Evolutionary conservation across 2,797 vertebrate genomes (phyloP), one percentile per base, ranked within the genome.

Genomic region (Thripadectes ignobilis): DNA sequence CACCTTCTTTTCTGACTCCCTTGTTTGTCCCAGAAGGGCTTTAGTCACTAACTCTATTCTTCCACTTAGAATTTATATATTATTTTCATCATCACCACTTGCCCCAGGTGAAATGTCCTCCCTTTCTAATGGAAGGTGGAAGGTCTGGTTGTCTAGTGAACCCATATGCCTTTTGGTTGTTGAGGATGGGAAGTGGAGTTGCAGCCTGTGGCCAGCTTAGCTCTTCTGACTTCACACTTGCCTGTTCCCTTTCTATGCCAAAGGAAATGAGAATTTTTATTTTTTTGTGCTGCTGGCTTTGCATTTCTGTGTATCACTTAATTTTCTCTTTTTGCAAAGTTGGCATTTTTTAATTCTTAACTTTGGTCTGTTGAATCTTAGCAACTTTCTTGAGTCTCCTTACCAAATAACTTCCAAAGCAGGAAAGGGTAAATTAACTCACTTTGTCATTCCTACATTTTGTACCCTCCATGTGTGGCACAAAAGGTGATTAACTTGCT

Each of bases 161-260:
- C 43, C 36, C 36, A 36, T 54, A 14, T 1, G 3, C 49, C 52
- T 85, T 86, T 82, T 46, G 57, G 38, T 65, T 63, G 49, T 54
- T 89, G 26, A 27, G 63, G 68, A 30, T 89, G 66, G 63, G 49
- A 95, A 93, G 72, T 46, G 57, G 67, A 87, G 30, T 69, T 87
- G 58, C 24, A 68, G 39, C 21, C 29, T 3, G 0, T 51, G 79
- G 65, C 49, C 12, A 3, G 3, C 65, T 85, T 63, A 62, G 63
- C 19, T 76, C 52, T 69, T 87, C 59, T 62, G 73, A 78, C n/a
- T 63, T 63, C 55, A 90, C n/a, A 13, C n/a, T 86, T 93, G 52
- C 39, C 55, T 57, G 34, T 83, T 92, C 20, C 29, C 27, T 49
- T 85, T 72, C 65, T 55, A 0, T 76, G 49, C 34, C 32, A 67